These are phyloP conservation scores for Ceratosolen solmsi DNA, from an alignment of 1,140 invertebrate species.

Conservation along the genomic window DNA sequence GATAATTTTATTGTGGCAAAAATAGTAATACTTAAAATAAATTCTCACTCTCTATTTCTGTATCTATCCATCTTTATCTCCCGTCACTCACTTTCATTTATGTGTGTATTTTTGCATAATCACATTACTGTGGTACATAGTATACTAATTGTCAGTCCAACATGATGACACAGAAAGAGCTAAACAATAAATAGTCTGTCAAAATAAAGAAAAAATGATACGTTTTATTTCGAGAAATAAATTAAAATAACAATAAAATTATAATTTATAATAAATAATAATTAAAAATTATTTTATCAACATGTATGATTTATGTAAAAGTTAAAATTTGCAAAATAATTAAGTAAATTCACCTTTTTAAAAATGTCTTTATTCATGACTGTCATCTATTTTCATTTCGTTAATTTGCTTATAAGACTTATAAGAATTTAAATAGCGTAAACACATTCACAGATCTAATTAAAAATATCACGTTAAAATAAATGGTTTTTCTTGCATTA, in stretches of 20 bases:
- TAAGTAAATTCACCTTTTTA: no score
- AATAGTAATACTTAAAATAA: no score
- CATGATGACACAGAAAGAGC: neutral
- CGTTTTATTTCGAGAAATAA: neutral
- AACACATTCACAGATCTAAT: no score
- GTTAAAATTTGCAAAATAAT: no score
- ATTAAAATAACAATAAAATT: neutral
- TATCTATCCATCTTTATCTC: neutral
- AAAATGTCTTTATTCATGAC: no score
- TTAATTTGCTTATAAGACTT: no score
- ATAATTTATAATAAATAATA: neutral
- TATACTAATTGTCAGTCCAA: conserved; percentile 20
- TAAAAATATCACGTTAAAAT: no score
- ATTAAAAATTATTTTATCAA: neutral
- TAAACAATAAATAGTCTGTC: neutral
- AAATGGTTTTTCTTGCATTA: no score
- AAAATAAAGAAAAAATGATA: neutral
- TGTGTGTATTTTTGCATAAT: conserved; percentile 13
- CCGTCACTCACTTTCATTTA: neutral
- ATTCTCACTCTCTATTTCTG: neutral
- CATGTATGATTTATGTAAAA: no score
- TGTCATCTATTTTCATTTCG: no score
- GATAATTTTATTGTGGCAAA: no score
- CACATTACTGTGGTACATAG: neutral
- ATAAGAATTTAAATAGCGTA: no score